Conservation (phyloP, 2,888 invertebrate species). For the Cheilosia impressa region DNA sequence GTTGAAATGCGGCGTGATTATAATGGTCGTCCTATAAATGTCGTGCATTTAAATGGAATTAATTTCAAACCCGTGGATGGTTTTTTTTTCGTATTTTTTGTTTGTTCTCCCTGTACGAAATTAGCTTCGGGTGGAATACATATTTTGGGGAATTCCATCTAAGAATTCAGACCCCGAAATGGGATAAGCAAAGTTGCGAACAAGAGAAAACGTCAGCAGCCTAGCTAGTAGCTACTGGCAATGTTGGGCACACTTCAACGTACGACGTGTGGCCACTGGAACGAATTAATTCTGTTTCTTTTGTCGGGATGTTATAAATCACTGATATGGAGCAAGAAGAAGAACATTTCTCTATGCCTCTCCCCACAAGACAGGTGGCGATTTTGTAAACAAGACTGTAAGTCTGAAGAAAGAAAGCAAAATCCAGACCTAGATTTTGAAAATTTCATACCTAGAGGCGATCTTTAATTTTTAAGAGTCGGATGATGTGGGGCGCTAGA, state of each 20-base stretch:
- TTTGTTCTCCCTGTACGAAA: conserved; percentile 20
- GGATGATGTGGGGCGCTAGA: conserved; percentile 58
- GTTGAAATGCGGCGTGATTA: conserved; percentile 32
- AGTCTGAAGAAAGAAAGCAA: conserved; percentile 46
- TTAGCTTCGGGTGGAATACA: conserved; percentile 51
- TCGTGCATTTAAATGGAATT: conserved; percentile 49
- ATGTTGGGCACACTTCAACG: conserved; percentile 66
- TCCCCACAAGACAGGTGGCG: conserved; percentile 63
- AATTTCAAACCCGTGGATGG: conserved; percentile 40
- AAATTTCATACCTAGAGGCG: conserved; percentile 51
- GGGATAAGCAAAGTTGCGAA: conserved; percentile 39
- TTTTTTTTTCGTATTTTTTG: conserved; percentile 11
- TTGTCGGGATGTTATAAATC: conserved; percentile 74
- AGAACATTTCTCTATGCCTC: conserved; percentile 9
- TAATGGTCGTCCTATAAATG: conserved; percentile 41
- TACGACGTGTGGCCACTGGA: conserved; percentile 61
- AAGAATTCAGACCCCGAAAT: conserved; percentile 30
- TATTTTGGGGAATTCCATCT: conserved; percentile 65
- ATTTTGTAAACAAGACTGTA: conserved; percentile 50
- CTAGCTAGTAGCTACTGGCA: conserved; percentile 73
- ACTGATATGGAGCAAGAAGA: conserved; percentile 57
- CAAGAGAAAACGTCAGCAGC: conserved; percentile 59
- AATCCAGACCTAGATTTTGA: conserved; percentile 58
- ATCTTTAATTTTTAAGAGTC: conserved; percentile 46
- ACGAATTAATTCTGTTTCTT: conserved; percentile 70